Conservation (phyloP, 2,113 vertebrate genomes). For the Tachysurus fulvidraco region DNA sequence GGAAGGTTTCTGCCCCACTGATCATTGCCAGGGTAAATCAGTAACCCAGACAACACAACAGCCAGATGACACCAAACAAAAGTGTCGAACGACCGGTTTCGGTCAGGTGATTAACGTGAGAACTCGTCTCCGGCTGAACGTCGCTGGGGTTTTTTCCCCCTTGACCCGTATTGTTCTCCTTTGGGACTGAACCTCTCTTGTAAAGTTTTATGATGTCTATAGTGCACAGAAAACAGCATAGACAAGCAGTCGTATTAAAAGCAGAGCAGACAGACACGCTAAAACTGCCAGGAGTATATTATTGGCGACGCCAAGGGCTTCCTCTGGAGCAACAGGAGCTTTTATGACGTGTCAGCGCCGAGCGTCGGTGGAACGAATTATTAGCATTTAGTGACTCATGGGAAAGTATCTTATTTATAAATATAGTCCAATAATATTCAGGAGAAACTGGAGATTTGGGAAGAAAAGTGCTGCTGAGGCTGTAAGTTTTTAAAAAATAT, state of each 20-base stretch:
- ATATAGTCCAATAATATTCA: background rate
- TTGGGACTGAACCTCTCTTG: constrained; percentile 23
- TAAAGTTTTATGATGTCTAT: constrained; percentile 53
- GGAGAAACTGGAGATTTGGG: background rate
- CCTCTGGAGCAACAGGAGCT: background rate
- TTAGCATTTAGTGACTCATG: constrained; percentile 1
- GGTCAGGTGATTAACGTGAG: constrained; percentile 40
- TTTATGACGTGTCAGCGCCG: constrained; percentile 19
- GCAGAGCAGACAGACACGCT: constrained; percentile 40
- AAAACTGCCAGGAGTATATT: constrained; percentile 30
- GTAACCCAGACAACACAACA: constrained; percentile 48
- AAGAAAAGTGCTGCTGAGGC: background rate
- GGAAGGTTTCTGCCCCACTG: constrained; percentile 24
- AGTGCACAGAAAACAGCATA: constrained; percentile 30
- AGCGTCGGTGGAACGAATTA: constrained; percentile 14
- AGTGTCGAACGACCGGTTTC: background rate
- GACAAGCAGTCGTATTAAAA: constrained; percentile 12
- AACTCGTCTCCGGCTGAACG: constrained; percentile 18
- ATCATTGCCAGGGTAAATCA: constrained; percentile 48
- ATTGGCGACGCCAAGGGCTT: constrained; percentile 12
- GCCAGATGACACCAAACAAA: constrained; percentile 34
- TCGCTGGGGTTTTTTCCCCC: constrained; percentile 2
- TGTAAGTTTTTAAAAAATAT: background rate
- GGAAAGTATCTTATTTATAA: background rate
- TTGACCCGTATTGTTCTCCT: constrained; percentile 25